Conservation (phyloP, 2,113 vertebrate genomes). For the Planiliza haematocheilus region DNA sequence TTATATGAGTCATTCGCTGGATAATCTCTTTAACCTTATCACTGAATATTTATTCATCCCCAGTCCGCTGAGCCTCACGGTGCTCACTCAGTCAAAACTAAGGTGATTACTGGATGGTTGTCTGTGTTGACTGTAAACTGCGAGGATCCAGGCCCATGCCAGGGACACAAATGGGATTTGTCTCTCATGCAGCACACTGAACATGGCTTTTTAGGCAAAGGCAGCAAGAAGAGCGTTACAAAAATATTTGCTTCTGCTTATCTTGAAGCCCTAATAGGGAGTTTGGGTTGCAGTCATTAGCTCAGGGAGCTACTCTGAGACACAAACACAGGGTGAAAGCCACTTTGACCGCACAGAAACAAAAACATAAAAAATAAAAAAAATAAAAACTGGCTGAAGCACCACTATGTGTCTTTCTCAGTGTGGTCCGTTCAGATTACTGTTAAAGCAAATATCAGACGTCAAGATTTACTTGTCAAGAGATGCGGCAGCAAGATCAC, state of each 20-base stretch:
- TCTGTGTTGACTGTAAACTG: conserved; percentile 43
- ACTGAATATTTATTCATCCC: conserved; percentile 48
- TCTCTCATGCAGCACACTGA: conserved; percentile 56
- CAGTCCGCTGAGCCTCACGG: background rate
- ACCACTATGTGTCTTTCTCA: background rate
- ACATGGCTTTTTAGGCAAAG: conserved; percentile 19
- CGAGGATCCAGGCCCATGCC: conserved; percentile 28
- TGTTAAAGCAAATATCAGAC: background rate
- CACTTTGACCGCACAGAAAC: conserved; percentile 10
- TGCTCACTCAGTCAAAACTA: conserved; percentile 56
- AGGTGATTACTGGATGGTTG: conserved; percentile 58
- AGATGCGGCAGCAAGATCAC: background rate
- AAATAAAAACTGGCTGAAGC: conserved; percentile 4
- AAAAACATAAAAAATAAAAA: background rate
- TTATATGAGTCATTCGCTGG: conserved; percentile 6
- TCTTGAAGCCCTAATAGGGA: conserved; percentile 38
- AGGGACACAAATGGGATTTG: conserved; percentile 53
- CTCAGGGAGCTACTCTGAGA: conserved; percentile 3
- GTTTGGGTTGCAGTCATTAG: conserved; percentile 35
- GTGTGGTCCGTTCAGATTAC: background rate
- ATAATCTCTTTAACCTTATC: conserved; percentile 63
- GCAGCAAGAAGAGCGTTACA: conserved; percentile 27
- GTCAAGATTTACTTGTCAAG: background rate
- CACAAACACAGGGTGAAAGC: conserved; percentile 10
- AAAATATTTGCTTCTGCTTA: conserved; percentile 26